Evolutionary conservation across 2,888 invertebrate genomes (phyloP).

Genomic region (Cactoblastis cactorum): DNA sequence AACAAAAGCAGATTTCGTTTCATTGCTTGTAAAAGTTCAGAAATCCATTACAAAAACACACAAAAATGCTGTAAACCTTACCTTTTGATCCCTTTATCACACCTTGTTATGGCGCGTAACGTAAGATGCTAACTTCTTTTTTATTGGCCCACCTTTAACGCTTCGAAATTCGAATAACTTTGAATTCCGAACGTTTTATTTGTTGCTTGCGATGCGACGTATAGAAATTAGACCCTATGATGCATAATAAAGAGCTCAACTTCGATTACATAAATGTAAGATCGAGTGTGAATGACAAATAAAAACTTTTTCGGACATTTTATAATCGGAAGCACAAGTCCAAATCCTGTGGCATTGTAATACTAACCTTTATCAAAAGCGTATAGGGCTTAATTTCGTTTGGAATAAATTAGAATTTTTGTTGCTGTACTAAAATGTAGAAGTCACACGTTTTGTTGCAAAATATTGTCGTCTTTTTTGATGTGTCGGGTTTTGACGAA

Average conservation of each 20-base stretch:
- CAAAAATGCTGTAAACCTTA: slow-evolving; percentile 30
- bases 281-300: slow-evolving; percentile 61
- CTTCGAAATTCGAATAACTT: slow-evolving; percentile 68
- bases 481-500: slow-evolving; percentile 53
- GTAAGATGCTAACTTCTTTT: slow-evolving; percentile 76
- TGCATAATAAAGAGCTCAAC: slow-evolving; percentile 28
- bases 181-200: slow-evolving; percentile 71
- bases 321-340: slow-evolving; percentile 32
- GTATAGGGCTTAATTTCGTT: slow-evolving; percentile 28
- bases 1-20: not conserved
- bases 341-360: slow-evolving; percentile 17
- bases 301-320: slow-evolving; percentile 56
- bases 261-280: slow-evolving; percentile 28
- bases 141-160: slow-evolving; percentile 75
- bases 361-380: slow-evolving; percentile 18
- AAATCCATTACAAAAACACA: slow-evolving; percentile 12
- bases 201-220: slow-evolving; percentile 29
- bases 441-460: slow-evolving; percentile 61
- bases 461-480: slow-evolving; percentile 62
- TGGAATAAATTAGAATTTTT: slow-evolving; percentile 19
- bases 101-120: slow-evolving; percentile 60
- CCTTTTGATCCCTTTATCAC: slow-evolving; percentile 51
- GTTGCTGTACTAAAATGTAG: slow-evolving; percentile 31
- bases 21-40: slow-evolving; percentile 10
- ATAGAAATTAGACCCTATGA: slow-evolving; percentile 28